These are phyloP conservation scores for Polylopha cassiicola DNA, from an alignment of 2,888 invertebrate species.

Conservation along the genomic window DNA sequence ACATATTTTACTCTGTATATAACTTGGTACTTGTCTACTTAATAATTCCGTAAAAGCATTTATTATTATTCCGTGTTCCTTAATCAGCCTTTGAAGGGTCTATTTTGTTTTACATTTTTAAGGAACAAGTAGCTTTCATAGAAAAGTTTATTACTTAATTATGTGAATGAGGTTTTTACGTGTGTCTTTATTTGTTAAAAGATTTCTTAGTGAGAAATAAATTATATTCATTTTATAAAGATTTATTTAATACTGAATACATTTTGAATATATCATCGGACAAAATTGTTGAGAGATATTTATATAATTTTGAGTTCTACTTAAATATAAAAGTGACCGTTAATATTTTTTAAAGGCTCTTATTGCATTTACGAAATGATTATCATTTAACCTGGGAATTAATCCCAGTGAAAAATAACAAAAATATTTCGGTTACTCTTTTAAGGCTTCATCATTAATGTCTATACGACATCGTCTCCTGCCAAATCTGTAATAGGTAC, in stretches of 20 bases:
- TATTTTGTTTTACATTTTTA: constrained; percentile 28
- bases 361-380: too few species aligned
- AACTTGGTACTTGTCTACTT: constrained; percentile 19
- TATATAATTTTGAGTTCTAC: too few species aligned
- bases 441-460: constrained; percentile 3
- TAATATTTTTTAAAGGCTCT: too few species aligned
- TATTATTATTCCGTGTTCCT: constrained; percentile 41
- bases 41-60: constrained; percentile 63
- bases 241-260: constrained; percentile 9
- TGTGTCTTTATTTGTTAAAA: constrained; percentile 16
- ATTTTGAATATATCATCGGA: too few species aligned
- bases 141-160: constrained; percentile 17
- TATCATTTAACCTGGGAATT: too few species aligned
- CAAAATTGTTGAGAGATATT: too few species aligned
- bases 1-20: constrained; percentile 13
- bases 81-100: constrained; percentile 26
- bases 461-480: constrained; percentile 27
- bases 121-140: constrained; percentile 18
- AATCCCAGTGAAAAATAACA: too few species aligned
- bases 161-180: constrained; percentile 11
- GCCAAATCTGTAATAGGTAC: constrained; percentile 32
- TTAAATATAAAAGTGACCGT: too few species aligned
- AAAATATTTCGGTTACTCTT: too few species aligned
- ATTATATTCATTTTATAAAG: constrained; percentile 15
- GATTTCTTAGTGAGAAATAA: constrained; percentile 21